Base-by-base conservation (phyloP, 1,140 invertebrate genomes). In the Archegozetes longisetosus region DNA sequence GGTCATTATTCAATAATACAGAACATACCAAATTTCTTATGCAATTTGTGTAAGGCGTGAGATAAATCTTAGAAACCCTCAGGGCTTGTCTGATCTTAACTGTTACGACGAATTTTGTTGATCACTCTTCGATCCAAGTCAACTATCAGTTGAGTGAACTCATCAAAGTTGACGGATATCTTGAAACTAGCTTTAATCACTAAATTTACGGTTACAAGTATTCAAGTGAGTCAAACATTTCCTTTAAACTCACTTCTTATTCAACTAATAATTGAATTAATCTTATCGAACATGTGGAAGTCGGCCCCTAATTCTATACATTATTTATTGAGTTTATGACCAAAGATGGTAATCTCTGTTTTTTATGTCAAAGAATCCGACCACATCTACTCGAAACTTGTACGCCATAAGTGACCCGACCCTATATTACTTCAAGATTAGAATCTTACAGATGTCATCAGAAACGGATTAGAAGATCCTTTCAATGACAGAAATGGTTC, bases 101-200 rank as follows among this genome's bases (percentile, higher is more conserved):
- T 96, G 94, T 73, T 98, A 98, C 74, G 95, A 98, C 72, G 94
- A 98, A 75, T 98, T 98, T 76, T 98, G 95, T 73, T 82, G 95
- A 26, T 74, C 98, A 26, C 74, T 99, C 93, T 4, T 78, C 94
- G 29, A 75, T 98, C 0, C 98, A 99, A 72, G 90, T 88, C 40
- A 98, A 98, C 75, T 98, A 96, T 74, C 95, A 98, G 71, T 77
- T 98, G 0, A 91, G 80, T 14, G 95, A 99, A 73, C 75, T 98
- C 56, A 89, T 98, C 13, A 90, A 93, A 75, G 89, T 96, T 47
- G 89, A 95, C 67, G 87, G 87, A 73, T 99, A 98, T 75, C 82
- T 87, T 14, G 84, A 91, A 67, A 83, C 92, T 99, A 61, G 84
- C 89, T 69, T 75, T 94, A 17, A 90, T 98, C 61, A 92, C 93